Percentiles rank a stretch among this genome's conserved stretches.
These are phyloP conservation scores for Tetranychus urticae DNA, from an alignment of 1,140 invertebrate species.

Conservation along the genomic window DNA sequence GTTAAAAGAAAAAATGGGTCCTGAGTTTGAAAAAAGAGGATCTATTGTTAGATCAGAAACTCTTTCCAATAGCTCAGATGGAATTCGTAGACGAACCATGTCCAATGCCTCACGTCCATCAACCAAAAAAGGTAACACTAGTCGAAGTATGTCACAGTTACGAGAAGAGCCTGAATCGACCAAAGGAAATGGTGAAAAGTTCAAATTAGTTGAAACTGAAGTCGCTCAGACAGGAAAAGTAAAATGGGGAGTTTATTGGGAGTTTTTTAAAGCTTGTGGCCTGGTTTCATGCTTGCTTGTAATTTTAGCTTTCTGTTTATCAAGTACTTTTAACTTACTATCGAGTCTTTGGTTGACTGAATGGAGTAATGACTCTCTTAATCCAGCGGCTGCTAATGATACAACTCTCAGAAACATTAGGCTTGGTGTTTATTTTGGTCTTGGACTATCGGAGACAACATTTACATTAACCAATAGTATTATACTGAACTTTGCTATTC, in stretches of 20 bases:
- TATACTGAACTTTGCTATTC: constrained; percentile 1
- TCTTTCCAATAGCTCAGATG: background rate
- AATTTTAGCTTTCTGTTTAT: constrained; percentile 10
- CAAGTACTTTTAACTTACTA: constrained; percentile 16
- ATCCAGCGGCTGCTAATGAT: constrained; percentile 16
- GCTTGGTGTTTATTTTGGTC: constrained; percentile 59
- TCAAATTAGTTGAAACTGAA: constrained; percentile 28
- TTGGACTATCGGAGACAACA: constrained; percentile 47
- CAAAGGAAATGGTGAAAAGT: background rate
- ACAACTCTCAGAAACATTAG: constrained; percentile 44
- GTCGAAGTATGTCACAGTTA: background rate
- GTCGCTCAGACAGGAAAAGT: constrained; percentile 7
- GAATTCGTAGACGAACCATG: background rate
- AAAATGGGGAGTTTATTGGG: constrained; percentile 4
- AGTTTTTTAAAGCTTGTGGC: constrained; percentile 5
- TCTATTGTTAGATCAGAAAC: background rate
- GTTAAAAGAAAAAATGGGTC: background rate
- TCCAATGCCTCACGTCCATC: background rate
- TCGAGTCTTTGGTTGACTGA: constrained; percentile 19
- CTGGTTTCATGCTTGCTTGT: background rate
- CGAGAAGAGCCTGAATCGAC: background rate
- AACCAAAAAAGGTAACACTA: background rate
- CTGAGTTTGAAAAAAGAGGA: background rate
- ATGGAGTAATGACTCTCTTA: constrained; percentile 20
- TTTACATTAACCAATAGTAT: background rate